Conservation (phyloP, 2,888 invertebrate species). For the Amphipoea oculea region DNA sequence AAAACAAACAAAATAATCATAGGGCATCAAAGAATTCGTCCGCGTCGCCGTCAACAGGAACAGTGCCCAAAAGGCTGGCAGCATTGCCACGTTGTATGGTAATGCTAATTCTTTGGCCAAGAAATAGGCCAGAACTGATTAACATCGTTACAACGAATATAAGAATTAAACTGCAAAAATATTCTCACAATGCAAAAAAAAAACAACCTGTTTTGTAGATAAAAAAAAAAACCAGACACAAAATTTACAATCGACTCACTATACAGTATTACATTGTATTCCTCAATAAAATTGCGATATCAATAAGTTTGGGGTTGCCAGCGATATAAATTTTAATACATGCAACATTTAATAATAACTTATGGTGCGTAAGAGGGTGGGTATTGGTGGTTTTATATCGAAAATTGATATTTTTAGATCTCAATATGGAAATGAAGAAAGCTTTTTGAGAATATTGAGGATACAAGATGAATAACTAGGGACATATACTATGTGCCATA, state of each 20-base stretch:
- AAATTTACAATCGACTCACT: conserved; percentile 78
- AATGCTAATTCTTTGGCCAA: too few species aligned
- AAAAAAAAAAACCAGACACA: conserved; percentile 15
- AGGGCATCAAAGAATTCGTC: too few species aligned
- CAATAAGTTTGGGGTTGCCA: conserved; percentile 71
- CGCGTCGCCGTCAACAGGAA: too few species aligned
- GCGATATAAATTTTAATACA: conserved; percentile 84
- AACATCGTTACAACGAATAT: background rate
- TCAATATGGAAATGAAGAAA: conserved; percentile 22
- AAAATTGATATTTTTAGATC: conserved; percentile 58
- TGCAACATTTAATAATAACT: conserved; percentile 88
- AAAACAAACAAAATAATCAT: too few species aligned
- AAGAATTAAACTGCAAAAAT: too few species aligned
- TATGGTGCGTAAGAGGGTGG: conserved; percentile 73
- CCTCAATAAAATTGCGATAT: conserved; percentile 78
- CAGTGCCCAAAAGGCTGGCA: too few species aligned
- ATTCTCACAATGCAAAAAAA: background rate
- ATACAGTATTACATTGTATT: conserved; percentile 47
- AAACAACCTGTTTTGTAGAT: background rate
- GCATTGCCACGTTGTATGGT: too few species aligned
- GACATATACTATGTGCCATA: too few species aligned
- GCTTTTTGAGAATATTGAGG: background rate
- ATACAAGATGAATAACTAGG: background rate
- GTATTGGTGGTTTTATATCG: conserved; percentile 71
- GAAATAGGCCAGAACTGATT: too few species aligned